Evolutionary conservation across 2,888 invertebrate species (phyloP).

Genomic region (Poecilobothrus nobilitatus): DNA sequence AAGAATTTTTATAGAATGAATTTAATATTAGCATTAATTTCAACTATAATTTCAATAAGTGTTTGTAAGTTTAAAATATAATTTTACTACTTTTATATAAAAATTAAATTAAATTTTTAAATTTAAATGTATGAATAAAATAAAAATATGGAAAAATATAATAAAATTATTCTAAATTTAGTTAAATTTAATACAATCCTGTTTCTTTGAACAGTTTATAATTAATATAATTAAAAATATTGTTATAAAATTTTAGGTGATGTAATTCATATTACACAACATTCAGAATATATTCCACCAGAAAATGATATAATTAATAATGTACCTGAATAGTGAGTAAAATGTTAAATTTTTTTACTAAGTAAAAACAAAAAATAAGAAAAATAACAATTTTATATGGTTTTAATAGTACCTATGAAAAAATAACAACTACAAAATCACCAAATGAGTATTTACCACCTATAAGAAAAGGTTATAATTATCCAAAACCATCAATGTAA

Average conservation of each 20-base stretch:
- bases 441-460: background rate
- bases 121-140: too few relatives aligned
- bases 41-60: too few relatives aligned
- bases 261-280: background rate
- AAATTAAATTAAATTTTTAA: too few relatives aligned
- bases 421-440: background rate
- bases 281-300: background rate
- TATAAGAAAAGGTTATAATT: background rate
- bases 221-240: background rate
- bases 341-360: background rate
- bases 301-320: background rate
- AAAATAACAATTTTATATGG: too few relatives aligned
- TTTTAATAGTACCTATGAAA: too few relatives aligned
- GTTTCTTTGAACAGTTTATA: background rate
- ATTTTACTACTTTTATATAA: too few relatives aligned
- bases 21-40: too few relatives aligned
- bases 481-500: background rate
- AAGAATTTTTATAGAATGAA: too few relatives aligned
- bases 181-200: background rate
- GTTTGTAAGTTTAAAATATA: too few relatives aligned
- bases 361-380: too few relatives aligned
- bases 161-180: background rate
- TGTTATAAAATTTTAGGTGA: background rate
- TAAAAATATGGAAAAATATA: background rate
- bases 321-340: background rate